Base-by-base conservation (phyloP, 2,888 invertebrate species). In the Himalopsyche anomala region DNA sequence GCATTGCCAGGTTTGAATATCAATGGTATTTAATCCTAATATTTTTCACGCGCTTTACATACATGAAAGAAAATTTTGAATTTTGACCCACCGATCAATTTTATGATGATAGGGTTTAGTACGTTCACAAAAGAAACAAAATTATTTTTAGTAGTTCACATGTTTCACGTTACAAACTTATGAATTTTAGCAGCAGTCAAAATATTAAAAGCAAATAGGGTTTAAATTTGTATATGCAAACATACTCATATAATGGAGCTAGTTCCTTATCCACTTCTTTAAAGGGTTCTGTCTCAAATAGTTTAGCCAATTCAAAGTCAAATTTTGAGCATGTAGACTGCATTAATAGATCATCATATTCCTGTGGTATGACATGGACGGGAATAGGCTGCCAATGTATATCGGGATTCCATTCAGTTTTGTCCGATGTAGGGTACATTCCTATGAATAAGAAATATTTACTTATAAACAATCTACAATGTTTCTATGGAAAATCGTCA, bases 361-460 rank as follows among this genome's bases (percentile, higher is more conserved):
- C 90, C 89, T 95, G 94, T 0, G 96, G 95, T 1, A 91, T 89
- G 0, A 96, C 95, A 89, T 96, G 96, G 0, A 97, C 94, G 0
- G 97, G 96, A 89, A 97, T 95, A 0, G 97, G 97, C 91, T 96
- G 96, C 97, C 97, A 97, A 79, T 91, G 90, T 5, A 96, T 90
- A 19, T 92, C 89, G 0, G 90, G 56, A 89, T 95, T 93, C 96
- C 96, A 97, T 6, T 91, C 84, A 89, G 95, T 93, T 3, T 91
- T 91, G 0, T 91, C 92, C 5, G 89, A 89, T 0, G 96, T 96
- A 5, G 96, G 95, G 90, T 95, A 97, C 83, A 97, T 90, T 0
- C 97, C 97, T 93, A 88, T 45, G 89, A 55, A 45, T 19, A 51
- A 88, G 62, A 51, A 51, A 51, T 51, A 15, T 15, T 12, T 4